Percentiles rank a stretch among this genome's conserved stretches.
Evolutionary conservation across 2,797 vertebrate species (phyloP).

Genomic region (Cossypha polioptera): DNA sequence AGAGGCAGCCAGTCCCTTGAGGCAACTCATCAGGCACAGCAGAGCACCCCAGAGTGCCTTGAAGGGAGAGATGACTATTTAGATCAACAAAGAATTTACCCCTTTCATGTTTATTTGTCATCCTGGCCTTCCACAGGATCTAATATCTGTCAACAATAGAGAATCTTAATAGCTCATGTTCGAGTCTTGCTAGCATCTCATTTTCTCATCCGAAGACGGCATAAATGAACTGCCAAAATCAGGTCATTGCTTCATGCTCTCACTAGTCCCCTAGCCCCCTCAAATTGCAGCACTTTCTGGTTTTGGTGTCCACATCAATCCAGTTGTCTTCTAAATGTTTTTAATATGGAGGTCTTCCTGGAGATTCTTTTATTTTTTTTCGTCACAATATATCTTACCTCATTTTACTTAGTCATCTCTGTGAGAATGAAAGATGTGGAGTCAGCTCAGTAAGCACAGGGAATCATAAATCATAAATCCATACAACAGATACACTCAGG

Average conservation of each 20-base stretch:
- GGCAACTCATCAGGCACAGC: background rate
- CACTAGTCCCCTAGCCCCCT: background rate
- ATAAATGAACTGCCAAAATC: constrained; percentile 22
- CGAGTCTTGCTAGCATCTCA: background rate
- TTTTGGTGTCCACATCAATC: background rate
- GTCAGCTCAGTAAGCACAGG: constrained; percentile 15
- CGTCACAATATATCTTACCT: background rate
- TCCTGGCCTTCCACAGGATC: background rate
- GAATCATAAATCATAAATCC: background rate
- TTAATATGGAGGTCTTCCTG: background rate
- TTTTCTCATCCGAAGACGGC: background rate
- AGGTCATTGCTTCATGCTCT: background rate
- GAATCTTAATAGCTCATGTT: background rate
- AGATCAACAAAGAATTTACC: background rate
- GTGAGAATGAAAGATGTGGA: constrained; percentile 8
- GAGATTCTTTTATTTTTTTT: background rate
- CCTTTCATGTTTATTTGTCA: background rate
- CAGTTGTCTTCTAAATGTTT: background rate
- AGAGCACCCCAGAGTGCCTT: background rate
- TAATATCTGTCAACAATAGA: background rate
- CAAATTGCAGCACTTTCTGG: background rate
- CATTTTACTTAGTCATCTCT: constrained; percentile 21
- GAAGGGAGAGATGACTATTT: background rate
- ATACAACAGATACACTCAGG: background rate
- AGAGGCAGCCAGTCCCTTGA: background rate